Evolutionary conservation across 1,140 invertebrate species (phyloP).

Genomic region (Heliothis subflexa): DNA sequence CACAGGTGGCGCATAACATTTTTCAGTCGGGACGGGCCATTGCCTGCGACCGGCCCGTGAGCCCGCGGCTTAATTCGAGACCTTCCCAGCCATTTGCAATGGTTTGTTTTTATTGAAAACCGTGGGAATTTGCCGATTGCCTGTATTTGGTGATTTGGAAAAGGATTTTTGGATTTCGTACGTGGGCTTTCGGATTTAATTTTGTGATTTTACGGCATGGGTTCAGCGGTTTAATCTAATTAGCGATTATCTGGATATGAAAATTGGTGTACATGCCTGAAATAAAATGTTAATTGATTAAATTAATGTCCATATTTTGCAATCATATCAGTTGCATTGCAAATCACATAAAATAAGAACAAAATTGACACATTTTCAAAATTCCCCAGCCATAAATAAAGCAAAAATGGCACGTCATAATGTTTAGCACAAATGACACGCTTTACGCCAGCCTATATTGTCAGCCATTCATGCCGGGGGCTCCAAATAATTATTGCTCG

Average conservation of each 20-base stretch:
- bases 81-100: conserved; percentile 69
- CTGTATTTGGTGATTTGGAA: conserved; percentile 28
- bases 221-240: conserved; percentile 1
- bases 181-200: conserved; percentile 24
- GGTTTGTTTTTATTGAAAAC: conserved; percentile 80
- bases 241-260: background rate
- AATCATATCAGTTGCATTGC: too few species aligned
- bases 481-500: conserved; percentile 81
- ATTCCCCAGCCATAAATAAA: conserved; percentile 31
- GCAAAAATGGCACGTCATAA: conserved; percentile 33
- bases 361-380: background rate
- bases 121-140: conserved; percentile 60
- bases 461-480: conserved; percentile 67
- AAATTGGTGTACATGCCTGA: background rate
- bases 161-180: conserved; percentile 34
- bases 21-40: conserved; percentile 75
- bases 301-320: too few species aligned
- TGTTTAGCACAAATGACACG: conserved; percentile 37
- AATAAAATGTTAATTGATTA: too few species aligned
- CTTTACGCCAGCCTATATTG: conserved; percentile 50
- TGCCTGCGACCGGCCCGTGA: conserved; percentile 55
- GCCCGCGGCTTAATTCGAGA: conserved; percentile 74
- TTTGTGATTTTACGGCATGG: conserved; percentile 12
- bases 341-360: too few species aligned
- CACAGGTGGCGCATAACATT: conserved; percentile 85